Base-by-base conservation (phyloP, 92 coral and sea anemone species). In the Pocillopora grandis region DNA sequence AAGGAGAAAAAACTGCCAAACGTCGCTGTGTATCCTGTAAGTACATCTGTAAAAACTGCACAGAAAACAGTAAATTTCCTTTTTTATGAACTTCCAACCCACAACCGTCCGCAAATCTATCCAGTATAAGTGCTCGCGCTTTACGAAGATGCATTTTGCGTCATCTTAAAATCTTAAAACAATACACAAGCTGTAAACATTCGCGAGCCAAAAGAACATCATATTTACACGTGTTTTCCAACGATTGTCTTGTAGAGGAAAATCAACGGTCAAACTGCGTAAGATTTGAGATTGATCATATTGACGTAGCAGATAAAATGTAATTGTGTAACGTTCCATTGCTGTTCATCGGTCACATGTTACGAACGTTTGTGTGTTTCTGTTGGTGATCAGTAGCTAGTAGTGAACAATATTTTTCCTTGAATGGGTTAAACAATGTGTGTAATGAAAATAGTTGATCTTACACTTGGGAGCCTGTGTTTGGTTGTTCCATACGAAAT, bases 41-140 rank as follows among this genome's bases (percentile, higher is more conserved):
- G 75, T 70, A 70, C 10, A 70, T 69, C 16, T 69, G 12, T 37
- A 33, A 33, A 7, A 21, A n/a, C 18, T 36, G 75, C 23, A 70
- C 8, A 21, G 14, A 12, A 15, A 21, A 17, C 1, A 27, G 31
- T 27, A 27, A 70, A n/a, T 70, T n/a, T 11, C 19, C 75, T 35
- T 35, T 5, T 69, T 35, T 14, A 2, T 27, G 31, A 27, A 27
- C 31, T 27, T 27, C 31, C 31, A 27, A 42, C 52, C 5, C 5
- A 7, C 76, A 42, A 33, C 49, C 52, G n/a, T 13, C 23, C 57
- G 17, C 36, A 73, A 55, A 23, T 74, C 12, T 20, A 20, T 17
- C 7, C 20, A 74, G 14, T 71, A 35, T 31, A 75, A 75, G 55
- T 7, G 80, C 80, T 60, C 80, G 80, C 80, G 69, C 58, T 62